phyloP scores from a whole-genome alignment of 2,113 vertebrate species.

The Vicugna pacos region DNA sequence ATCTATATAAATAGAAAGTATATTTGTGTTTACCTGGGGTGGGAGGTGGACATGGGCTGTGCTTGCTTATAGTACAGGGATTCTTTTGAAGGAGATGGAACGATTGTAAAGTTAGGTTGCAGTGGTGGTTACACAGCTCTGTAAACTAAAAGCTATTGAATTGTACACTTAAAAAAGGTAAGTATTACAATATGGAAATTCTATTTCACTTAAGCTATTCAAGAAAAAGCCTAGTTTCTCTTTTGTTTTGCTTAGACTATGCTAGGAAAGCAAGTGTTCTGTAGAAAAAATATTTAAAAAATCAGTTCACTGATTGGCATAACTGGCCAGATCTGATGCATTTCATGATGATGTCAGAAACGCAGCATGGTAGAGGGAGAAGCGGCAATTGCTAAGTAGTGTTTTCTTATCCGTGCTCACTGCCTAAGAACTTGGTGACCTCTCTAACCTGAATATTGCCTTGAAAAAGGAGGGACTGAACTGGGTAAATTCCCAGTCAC shows the following conservation, averaged over 20 bases:
- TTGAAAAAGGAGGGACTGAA: neutral
- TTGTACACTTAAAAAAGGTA: neutral
- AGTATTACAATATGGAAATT: neutral
- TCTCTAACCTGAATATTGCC: neutral
- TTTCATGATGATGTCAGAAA: neutral
- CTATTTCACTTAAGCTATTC: neutral
- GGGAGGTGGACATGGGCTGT: neutral
- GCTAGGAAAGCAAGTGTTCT: neutral
- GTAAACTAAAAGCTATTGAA: neutral
- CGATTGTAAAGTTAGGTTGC: neutral
- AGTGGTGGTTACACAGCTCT: neutral
- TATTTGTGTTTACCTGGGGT: neutral
- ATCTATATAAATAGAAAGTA: slow-evolving; percentile 11
- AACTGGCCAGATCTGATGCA: neutral
- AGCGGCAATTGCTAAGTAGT: neutral
- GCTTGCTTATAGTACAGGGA: neutral
- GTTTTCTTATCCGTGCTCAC: neutral
- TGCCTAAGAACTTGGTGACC: neutral
- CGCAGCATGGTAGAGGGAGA: neutral
- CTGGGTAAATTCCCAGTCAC: neutral
- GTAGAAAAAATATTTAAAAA: neutral
- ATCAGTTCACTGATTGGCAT: neutral
- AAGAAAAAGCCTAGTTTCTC: neutral
- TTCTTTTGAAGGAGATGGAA: neutral
- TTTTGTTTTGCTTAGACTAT: slow-evolving; percentile 1